Base-by-base conservation (phyloP, 2,113 vertebrate species). In the Equus przewalskii region DNA sequence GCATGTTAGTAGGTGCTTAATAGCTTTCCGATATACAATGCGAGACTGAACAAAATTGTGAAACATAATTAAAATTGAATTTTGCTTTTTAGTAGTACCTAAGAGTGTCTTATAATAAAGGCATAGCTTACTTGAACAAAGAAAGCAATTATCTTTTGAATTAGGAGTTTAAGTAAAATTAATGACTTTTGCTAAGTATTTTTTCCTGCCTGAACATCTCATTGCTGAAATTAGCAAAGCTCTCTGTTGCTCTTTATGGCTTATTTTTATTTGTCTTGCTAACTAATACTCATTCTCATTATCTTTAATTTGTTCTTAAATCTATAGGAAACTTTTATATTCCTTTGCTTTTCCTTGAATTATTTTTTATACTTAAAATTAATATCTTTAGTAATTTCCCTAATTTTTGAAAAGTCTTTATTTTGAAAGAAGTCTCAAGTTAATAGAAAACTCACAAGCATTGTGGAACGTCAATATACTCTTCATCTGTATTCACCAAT, bases 111-210 rank as follows among this genome's bases (percentile, higher is more conserved):
- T 90, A 46, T 65, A 76, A 30, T 91, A 41, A 95, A 73, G n/a
- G n/a, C 10, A 44, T 33, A 33, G 10, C 51, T 70, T 62, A 79
- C 24, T 79, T 51, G 88, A 91, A 69, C 22, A 91, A 81, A 72
- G 86, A 95, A 84, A 95, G 73, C 26, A 86, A 72, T 92, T 73
- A 56, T 80, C 56, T 92, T 96, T 88, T 81, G 56, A 92, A 56
- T 67, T 96, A 58, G 82, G 21, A 58, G 28, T 65, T 85, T 70
- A 70, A 86, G 26, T 95, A 80, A 87, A 92, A 56, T 46, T 56
- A 80, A 86, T 28, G 21, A 87, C 12, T 88, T 95, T 58, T 87
- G 46, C 16, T 18, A 70, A 72, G 26, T 65, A 81, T 73, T 92
- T 91, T 91, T 92, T 95, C 64, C 46, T 79, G 19, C 15, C 54